A percentile compares a stretch with the other conserved stretches of the same genome.
These are phyloP conservation scores for Megathymus violae DNA, from an alignment of 1,140 invertebrate genomes.

Conservation along the genomic window DNA sequence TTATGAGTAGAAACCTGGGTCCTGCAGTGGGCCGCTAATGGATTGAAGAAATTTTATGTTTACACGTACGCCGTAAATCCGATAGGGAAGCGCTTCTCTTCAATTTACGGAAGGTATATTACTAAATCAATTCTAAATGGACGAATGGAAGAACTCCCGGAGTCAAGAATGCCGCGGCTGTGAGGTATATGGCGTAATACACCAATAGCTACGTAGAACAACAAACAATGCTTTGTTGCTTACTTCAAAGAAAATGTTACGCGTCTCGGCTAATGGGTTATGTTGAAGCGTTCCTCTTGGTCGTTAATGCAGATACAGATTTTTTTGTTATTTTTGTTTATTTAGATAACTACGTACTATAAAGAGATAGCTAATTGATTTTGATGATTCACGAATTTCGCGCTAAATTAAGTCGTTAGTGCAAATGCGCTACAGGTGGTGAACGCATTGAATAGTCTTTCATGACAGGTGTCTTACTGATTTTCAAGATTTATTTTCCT, in stretches of 20 bases:
- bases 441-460: no score
- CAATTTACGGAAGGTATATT: no score
- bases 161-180: conserved; percentile 40
- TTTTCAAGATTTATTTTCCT: no score
- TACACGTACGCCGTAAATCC: no score
- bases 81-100: no score
- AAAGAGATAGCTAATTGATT: conserved; percentile 3
- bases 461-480: no score
- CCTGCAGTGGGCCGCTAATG: no score
- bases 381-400: neutral
- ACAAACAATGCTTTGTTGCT: conserved; percentile 61
- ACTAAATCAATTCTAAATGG: neutral
- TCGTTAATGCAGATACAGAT: conserved; percentile 52
- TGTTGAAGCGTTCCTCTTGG: conserved; percentile 61
- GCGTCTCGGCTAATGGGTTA: conserved; percentile 47
- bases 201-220: conserved; percentile 51
- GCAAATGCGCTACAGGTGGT: no score
- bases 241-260: conserved; percentile 67
- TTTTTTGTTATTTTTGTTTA: conserved; percentile 50
- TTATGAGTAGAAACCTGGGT: no score
- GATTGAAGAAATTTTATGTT: no score
- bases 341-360: conserved; percentile 20
- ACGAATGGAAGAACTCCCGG: conserved; percentile 7
- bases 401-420: neutral
- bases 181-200: conserved; percentile 55